A percentile compares a stretch with the other conserved stretches of the same genome.
phyloP scores from a whole-genome alignment of 2,888 invertebrate species.

The Schrankia costaestrigalis region DNA sequence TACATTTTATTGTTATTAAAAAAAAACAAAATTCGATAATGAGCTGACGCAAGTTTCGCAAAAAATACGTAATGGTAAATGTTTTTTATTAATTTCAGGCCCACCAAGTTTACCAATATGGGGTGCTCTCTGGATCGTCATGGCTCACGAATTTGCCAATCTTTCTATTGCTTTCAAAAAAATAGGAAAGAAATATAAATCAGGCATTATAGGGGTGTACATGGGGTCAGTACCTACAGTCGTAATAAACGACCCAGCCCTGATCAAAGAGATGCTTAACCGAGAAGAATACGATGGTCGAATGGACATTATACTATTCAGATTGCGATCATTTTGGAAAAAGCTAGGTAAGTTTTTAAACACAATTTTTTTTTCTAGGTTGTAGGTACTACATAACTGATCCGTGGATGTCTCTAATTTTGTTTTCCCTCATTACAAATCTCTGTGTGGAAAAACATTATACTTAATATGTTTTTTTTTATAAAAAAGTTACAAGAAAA shows the following conservation, averaged over 20 bases:
- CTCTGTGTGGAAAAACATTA: too few relatives aligned
- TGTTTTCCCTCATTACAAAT: background rate
- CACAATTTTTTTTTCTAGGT: background rate
- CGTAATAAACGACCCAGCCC: constrained; percentile 75
- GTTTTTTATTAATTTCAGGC: constrained; percentile 55
- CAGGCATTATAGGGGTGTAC: constrained; percentile 81
- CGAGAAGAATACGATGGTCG: constrained; percentile 84
- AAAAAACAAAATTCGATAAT: background rate
- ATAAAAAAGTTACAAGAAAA: too few relatives aligned
- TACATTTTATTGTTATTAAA: background rate
- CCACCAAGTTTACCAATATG: constrained; percentile 82
- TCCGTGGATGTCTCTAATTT: background rate
- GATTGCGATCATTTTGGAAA: constrained; percentile 78
- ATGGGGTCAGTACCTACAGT: constrained; percentile 73
- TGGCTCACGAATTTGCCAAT: constrained; percentile 74
- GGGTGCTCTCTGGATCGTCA: constrained; percentile 81
- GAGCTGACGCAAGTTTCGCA: background rate
- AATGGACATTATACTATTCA: constrained; percentile 63
- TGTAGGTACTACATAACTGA: background rate
- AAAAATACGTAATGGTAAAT: background rate
- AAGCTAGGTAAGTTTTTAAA: constrained; percentile 60
- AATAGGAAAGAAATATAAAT: constrained; percentile 79
- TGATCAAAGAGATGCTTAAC: constrained; percentile 79
- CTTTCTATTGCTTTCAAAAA: constrained; percentile 72
- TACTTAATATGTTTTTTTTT: too few relatives aligned